phyloP scores from a whole-genome alignment of 2,113 vertebrate genomes.

The Amia ocellicauda region DNA sequence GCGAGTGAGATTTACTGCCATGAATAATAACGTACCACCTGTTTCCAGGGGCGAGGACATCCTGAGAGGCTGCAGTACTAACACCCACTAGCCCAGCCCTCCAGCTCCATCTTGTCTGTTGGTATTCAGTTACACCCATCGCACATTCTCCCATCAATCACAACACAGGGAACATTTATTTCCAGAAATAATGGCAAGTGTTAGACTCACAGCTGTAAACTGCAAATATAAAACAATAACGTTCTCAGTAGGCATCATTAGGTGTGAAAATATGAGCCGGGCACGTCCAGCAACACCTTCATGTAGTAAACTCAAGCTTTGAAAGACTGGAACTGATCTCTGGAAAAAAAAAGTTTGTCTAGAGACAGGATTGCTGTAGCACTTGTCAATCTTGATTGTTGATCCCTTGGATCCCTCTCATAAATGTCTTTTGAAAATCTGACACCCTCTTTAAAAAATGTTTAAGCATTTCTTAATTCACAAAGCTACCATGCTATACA shows the following conservation, averaged over 20 bases:
- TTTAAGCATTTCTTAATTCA: too few relatives aligned
- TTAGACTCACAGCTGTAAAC: background rate
- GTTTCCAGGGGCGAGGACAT: constrained; percentile 14
- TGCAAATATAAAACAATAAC: constrained; percentile 1
- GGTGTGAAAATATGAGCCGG: constrained; percentile 1
- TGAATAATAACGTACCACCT: constrained; percentile 41
- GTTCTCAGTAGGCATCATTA: background rate
- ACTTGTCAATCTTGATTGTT: too few relatives aligned
- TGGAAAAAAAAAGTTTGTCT: too few relatives aligned
- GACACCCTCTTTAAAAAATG: too few relatives aligned
- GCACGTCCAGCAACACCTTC: background rate
- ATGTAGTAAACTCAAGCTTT: background rate
- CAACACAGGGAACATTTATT: background rate
- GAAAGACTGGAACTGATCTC: background rate
- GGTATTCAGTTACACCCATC: constrained; percentile 16
- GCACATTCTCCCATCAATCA: background rate
- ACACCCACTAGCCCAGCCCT: background rate
- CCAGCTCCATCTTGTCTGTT: too few relatives aligned
- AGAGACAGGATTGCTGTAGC: too few relatives aligned
- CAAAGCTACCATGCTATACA: too few relatives aligned
- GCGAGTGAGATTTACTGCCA: background rate
- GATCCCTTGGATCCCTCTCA: too few relatives aligned
- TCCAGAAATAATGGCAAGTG: background rate
- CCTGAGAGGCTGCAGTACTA: constrained; percentile 20
- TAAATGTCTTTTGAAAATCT: too few relatives aligned